Evolutionary conservation across 2,113 vertebrate species (phyloP), one percentile per base, ranked within the genome.

Genomic region (Dascyllus trimaculatus): DNA sequence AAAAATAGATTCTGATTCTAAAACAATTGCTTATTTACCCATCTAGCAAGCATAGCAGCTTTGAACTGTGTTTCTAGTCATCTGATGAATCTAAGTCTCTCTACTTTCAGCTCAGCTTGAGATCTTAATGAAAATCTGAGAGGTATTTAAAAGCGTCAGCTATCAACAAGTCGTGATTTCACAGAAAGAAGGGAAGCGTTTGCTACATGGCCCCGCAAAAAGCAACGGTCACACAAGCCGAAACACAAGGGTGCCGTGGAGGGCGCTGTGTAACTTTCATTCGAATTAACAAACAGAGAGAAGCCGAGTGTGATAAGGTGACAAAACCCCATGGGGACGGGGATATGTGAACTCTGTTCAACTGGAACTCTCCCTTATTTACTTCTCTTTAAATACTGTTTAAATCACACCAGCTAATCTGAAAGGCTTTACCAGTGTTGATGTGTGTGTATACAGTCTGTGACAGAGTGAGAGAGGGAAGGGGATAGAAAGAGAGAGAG

Each of bases 341-440:
- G 60, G 62, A 71, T 67, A 71, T 66, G 53, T 76, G 86, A 85
- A 79, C 80, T 83, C 67, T 67, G 71, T 53, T 89, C 78, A 81
- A 25, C 86, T 82, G 79, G 79, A 91, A 81, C 85, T 79, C 54
- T 71, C 72, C 25, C 68, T 85, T 90, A 89, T 92, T 90, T 89
- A 85, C 81, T 78, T 85, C 82, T 85, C 71, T 89, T 80, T 89
- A 87, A 93, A 87, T 77, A 77, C 80, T 61, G 75, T 89, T 88
- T 81, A 87, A 91, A 90, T 90, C 92, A 82, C 77, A 59, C 26
- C 49, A 13, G 82, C 80, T 89, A 85, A 91, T 88, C 89, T 90
- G 90, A 75, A 88, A 80, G 66, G 80, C 78, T 91, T 84, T 80
- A 79, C 67, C 73, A 26, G 11, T 45, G 40, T 65, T 69, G 75